Conservation (phyloP, 2,797 vertebrate genomes). For the Eptatretus atami region DNA sequence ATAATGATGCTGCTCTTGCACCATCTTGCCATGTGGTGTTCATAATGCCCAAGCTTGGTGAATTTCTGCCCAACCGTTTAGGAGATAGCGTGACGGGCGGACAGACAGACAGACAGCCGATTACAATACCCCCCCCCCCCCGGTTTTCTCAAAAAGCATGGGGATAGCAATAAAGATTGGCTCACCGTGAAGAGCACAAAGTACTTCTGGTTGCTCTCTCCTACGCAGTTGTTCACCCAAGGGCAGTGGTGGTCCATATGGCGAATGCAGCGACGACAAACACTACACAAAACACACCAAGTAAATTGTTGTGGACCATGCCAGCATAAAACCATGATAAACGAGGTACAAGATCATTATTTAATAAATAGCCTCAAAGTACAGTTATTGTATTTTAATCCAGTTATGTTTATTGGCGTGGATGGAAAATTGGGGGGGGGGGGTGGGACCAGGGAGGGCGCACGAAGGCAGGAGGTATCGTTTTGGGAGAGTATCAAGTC, state of each 20-base stretch:
- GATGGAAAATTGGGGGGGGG: neutral
- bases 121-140: too few species aligned
- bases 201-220: slow-evolving; percentile 96
- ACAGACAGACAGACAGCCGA: too few species aligned
- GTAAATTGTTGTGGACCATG: neutral
- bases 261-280: slow-evolving; percentile 82
- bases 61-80: too few species aligned
- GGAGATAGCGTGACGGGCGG: too few species aligned
- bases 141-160: neutral
- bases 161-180: slow-evolving; percentile 10
- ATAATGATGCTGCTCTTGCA: too few species aligned
- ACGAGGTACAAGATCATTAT: neutral
- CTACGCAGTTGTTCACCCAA: slow-evolving; percentile 96
- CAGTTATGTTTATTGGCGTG: neutral
- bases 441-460: neutral
- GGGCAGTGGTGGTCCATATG: slow-evolving; percentile 99
- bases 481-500: neutral
- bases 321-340: too few species aligned
- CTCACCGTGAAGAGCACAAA: slow-evolving; percentile 97
- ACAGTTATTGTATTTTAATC: neutral
- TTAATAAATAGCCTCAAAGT: neutral
- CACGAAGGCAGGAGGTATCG: neutral
- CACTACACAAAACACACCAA: slow-evolving; percentile 17
- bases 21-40: too few species aligned
- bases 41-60: too few species aligned